A percentile compares a stretch with the other conserved stretches of the same genome.
These are phyloP conservation scores for Ormyrus pomaceus DNA, from an alignment of 2,888 invertebrate genomes.

Conservation along the genomic window DNA sequence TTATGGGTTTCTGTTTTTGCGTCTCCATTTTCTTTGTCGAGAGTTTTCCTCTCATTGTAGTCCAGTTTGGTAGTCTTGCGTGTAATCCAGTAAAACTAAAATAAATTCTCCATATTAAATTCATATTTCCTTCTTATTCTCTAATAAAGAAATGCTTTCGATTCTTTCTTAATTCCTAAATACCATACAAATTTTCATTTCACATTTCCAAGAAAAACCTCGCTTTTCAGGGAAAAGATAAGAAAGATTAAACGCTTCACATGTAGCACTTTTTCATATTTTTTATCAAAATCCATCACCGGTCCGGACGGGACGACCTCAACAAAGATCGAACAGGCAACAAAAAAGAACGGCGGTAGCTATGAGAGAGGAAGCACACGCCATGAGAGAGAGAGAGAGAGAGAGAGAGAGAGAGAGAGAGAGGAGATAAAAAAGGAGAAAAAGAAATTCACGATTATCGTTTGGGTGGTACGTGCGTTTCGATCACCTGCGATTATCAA, in stretches of 20 bases:
- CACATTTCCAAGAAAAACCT: too few species aligned
- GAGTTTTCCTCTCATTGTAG: conserved; percentile 1
- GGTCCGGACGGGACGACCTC: conserved; percentile 36
- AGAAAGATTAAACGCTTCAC: conserved; percentile 31
- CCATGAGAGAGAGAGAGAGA: conserved; percentile 14
- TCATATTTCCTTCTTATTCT: too few species aligned
- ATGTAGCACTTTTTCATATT: conserved; percentile 65
- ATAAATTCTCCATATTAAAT: too few species aligned
- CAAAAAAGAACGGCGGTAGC: conserved; percentile 35
- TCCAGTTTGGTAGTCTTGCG: background rate
- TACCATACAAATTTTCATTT: too few species aligned
- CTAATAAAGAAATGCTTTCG: too few species aligned
- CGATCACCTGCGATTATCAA: conserved; percentile 69
- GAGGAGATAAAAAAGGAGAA: conserved; percentile 55
- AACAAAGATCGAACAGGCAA: conserved; percentile 54
- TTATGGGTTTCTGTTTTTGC: background rate
- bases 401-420: conserved; percentile 28
- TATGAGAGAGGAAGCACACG: too few species aligned
- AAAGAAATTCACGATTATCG: conserved; percentile 62
- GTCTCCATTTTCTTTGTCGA: background rate
- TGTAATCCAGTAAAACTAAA: background rate
- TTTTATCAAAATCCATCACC: conserved; percentile 68
- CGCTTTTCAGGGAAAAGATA: conserved; percentile 6
- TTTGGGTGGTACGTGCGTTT: conserved; percentile 59
- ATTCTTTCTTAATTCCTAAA: too few species aligned